These are phyloP conservation scores for Planococcus citri DNA, from an alignment of 1,140 invertebrate genomes.

Conservation along the genomic window DNA sequence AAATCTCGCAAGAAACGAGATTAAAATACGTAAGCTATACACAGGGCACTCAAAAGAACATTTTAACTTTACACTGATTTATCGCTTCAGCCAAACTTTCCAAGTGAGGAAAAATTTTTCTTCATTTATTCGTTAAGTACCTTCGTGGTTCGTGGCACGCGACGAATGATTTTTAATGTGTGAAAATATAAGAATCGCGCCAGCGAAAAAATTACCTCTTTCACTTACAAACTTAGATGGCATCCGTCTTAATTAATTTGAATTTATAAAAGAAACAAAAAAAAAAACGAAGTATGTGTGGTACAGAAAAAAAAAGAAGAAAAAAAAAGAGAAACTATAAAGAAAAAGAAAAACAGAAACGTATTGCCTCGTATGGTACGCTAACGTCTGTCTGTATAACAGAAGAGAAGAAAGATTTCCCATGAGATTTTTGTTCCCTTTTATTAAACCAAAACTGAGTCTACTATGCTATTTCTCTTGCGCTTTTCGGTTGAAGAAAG, in stretches of 20 bases:
- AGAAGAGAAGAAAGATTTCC: constrained; percentile 13
- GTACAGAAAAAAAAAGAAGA: background rate
- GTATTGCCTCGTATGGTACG: constrained; percentile 1
- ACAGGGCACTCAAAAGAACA: background rate
- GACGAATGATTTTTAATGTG: constrained; percentile 11
- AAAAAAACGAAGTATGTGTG: background rate
- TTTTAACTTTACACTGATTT: background rate
- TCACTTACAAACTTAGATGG: background rate
- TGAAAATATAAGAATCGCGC: background rate
- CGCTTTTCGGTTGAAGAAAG: constrained; percentile 14
- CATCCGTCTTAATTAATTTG: constrained; percentile 16
- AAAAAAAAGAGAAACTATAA: background rate
- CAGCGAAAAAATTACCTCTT: background rate
- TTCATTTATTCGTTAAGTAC: no score
- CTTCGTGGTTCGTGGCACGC: background rate
- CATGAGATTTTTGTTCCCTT: constrained; percentile 12
- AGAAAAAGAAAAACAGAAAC: constrained; percentile 12
- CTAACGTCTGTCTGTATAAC: constrained; percentile 14
- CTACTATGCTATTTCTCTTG: constrained; percentile 15
- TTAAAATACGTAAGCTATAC: background rate
- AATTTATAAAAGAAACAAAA: background rate
- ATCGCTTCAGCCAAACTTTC: background rate
- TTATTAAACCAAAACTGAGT: constrained; percentile 15
- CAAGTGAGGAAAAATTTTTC: background rate
- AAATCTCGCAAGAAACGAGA: background rate